Conservation (phyloP, 2,888 invertebrate species). For the Ceraclea dissimilis region DNA sequence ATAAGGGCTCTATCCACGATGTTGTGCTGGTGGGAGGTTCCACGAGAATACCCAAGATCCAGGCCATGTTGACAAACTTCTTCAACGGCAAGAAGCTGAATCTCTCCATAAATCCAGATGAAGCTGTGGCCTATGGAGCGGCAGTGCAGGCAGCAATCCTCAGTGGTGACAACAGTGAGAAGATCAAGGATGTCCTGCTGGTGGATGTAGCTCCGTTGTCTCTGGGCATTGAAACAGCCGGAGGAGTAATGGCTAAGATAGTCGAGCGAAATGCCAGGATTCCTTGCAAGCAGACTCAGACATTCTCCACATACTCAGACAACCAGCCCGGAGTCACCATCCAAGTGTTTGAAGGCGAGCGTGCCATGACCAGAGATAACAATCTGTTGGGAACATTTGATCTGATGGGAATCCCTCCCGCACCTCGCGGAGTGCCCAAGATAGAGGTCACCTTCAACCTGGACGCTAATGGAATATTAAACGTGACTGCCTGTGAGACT, state of each 20-base stretch:
- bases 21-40: slow-evolving; percentile 78
- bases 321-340: slow-evolving; percentile 71
- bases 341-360: slow-evolving; percentile 69
- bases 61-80: slow-evolving; percentile 64
- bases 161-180: slow-evolving; percentile 61
- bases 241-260: slow-evolving; percentile 74
- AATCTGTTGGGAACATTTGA: slow-evolving; percentile 59
- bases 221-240: slow-evolving; percentile 70
- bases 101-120: slow-evolving; percentile 71
- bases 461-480: slow-evolving; percentile 73
- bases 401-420: slow-evolving; percentile 62
- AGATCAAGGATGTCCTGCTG: slow-evolving; percentile 60
- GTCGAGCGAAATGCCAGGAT: slow-evolving; percentile 65
- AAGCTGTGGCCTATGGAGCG: slow-evolving; percentile 74
- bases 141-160: slow-evolving; percentile 69
- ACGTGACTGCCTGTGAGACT: slow-evolving; percentile 71
- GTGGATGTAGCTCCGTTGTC: slow-evolving; percentile 59
- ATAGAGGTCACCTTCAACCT: slow-evolving; percentile 68
- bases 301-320: slow-evolving; percentile 74
- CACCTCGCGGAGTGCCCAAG: slow-evolving; percentile 60
- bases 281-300: slow-evolving; percentile 64
- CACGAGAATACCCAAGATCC: slow-evolving; percentile 72
- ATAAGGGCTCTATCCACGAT: slow-evolving; percentile 68
- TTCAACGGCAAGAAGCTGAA: slow-evolving; percentile 68
- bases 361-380: slow-evolving; percentile 77